A percentile compares a stretch with the other conserved stretches of the same genome.
phyloP scores from a whole-genome alignment of 2,113 vertebrate genomes.

The Spermophilus dauricus region DNA sequence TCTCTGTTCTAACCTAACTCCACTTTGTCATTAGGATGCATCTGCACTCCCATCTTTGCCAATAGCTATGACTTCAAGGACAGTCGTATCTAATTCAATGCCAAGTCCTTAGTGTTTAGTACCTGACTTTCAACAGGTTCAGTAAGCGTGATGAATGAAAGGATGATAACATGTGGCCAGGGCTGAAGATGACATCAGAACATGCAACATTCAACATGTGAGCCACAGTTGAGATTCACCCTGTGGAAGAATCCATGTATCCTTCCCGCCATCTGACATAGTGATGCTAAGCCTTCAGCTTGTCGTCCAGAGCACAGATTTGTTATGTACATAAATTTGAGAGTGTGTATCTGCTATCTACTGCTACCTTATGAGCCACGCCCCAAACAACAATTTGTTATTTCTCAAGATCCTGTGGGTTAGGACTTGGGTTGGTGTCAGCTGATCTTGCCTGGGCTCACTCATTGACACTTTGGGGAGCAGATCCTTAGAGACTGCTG shows the following conservation, averaged over 20 bases:
- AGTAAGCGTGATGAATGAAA: neutral
- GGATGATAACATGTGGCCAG: neutral
- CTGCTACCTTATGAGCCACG: neutral
- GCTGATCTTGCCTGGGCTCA: neutral
- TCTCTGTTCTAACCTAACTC: neutral
- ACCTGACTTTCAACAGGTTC: neutral
- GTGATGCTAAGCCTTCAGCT: neutral
- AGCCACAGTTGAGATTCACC: neutral
- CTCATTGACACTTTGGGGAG: neutral
- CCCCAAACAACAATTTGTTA: neutral
- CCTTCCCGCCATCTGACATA: neutral
- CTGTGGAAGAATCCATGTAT: neutral
- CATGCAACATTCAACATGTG: neutral
- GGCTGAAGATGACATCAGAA: neutral
- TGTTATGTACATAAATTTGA: neutral
- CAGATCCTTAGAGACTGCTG: neutral
- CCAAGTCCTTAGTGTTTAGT: neutral
- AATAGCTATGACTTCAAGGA: neutral
- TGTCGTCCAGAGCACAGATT: neutral
- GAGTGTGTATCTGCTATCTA: neutral
- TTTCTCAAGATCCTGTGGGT: neutral
- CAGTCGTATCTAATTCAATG: neutral
- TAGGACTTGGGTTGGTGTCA: neutral
- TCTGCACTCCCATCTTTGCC: neutral
- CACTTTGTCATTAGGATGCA: neutral